phyloP scores from a whole-genome alignment of 1,140 invertebrate genomes.

The Nylanderia fulva region DNA sequence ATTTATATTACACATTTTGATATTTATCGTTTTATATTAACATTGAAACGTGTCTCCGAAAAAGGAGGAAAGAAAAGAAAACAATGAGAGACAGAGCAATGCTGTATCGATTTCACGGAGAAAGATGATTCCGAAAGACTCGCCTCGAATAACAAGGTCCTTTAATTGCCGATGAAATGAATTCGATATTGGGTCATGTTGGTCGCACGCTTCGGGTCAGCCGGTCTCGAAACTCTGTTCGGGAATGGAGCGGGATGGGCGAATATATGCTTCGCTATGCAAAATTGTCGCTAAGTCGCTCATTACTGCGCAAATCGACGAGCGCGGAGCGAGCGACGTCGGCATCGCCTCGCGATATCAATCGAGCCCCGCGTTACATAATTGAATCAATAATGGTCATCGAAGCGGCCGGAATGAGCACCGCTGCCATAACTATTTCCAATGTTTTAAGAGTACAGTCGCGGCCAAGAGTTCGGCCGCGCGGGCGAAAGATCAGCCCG shows the following conservation, averaged over 20 bases:
- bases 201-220: not conserved
- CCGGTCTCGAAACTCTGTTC: not conserved
- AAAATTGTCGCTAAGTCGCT: conserved; percentile 25
- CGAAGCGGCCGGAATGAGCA: conserved; percentile 68
- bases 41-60: not conserved
- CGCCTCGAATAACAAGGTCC: conserved; percentile 37
- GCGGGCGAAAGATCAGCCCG: conserved; percentile 40
- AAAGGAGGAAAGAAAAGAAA: no score
- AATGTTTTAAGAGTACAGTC: conserved; percentile 82
- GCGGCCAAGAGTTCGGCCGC: conserved; percentile 53
- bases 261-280: not conserved
- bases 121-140: conserved; percentile 50
- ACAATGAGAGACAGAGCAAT: not conserved
- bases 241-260: not conserved
- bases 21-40: conserved; percentile 1
- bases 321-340: not conserved
- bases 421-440: conserved; percentile 84
- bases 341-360: conserved; percentile 24
- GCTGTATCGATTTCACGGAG: conserved; percentile 33
- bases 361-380: conserved; percentile 72
- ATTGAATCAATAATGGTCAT: conserved; percentile 75
- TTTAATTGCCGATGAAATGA: conserved; percentile 68
- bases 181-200: conserved; percentile 53
- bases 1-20: not conserved
- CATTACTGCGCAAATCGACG: conserved; percentile 24